phyloP scores from a whole-genome alignment of 2,888 invertebrate species.

The Eugnorisma glareosa region DNA sequence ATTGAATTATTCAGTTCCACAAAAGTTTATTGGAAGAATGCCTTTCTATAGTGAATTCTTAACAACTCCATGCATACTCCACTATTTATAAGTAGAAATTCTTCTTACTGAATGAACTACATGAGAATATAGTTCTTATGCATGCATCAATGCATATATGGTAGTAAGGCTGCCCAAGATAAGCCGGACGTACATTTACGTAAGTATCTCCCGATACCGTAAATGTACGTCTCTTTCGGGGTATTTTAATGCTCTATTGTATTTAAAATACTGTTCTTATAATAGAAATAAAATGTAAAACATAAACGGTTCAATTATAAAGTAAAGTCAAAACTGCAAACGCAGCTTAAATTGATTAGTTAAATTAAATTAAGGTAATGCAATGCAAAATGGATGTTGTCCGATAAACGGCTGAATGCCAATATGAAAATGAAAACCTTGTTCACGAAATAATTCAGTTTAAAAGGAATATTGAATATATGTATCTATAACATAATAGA shows the following conservation, averaged over 20 bases:
- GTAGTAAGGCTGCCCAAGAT: background rate
- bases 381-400: constrained; percentile 50
- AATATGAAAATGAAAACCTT: constrained; percentile 40
- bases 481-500: background rate
- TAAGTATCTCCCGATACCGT: background rate
- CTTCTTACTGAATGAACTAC: background rate
- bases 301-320: constrained; percentile 1
- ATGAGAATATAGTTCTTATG: background rate
- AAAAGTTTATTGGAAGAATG: constrained; percentile 12
- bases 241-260: background rate
- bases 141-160: background rate
- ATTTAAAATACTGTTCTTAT: background rate
- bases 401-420: constrained; percentile 30
- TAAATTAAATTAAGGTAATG: constrained; percentile 59
- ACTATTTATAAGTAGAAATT: background rate
- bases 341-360: constrained; percentile 54
- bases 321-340: constrained; percentile 19
- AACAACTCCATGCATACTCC: no score
- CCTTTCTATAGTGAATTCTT: background rate
- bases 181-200: background rate
- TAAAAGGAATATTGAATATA: background rate
- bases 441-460: constrained; percentile 17
- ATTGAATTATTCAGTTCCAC: constrained; percentile 34
- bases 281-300: background rate
- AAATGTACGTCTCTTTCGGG: no score